These are phyloP conservation scores for Eutrigla gurnardus DNA, from an alignment of 2,797 vertebrate species.

Conservation along the genomic window DNA sequence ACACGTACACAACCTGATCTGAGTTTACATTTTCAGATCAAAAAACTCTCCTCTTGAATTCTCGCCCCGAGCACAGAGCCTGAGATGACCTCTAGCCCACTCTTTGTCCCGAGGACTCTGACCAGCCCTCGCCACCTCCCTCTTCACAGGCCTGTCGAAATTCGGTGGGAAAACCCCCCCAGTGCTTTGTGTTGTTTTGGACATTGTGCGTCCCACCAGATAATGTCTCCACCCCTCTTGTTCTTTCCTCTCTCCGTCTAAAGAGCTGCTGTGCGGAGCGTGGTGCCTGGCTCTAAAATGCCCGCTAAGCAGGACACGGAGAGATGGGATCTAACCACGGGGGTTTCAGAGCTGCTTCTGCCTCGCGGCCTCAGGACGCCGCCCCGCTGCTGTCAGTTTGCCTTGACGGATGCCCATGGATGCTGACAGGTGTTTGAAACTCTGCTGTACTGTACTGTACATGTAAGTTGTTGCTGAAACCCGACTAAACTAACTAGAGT, in stretches of 20 bases:
- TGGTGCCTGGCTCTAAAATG: slow-evolving; percentile 48
- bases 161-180: slow-evolving; percentile 78
- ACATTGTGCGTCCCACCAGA: slow-evolving; percentile 74
- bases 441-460: not conserved
- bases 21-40: slow-evolving; percentile 39
- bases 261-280: slow-evolving; percentile 54
- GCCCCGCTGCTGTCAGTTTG: slow-evolving; percentile 57
- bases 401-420: slow-evolving; percentile 56
- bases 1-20: not conserved
- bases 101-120: slow-evolving; percentile 69
- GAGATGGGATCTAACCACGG: slow-evolving; percentile 42
- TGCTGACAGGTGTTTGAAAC: slow-evolving; percentile 42
- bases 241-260: slow-evolving; percentile 52
- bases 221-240: slow-evolving; percentile 72
- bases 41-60: slow-evolving; percentile 48
- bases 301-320: slow-evolving; percentile 52
- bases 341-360: slow-evolving; percentile 57
- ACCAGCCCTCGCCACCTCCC: slow-evolving; percentile 65
- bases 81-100: slow-evolving; percentile 61
- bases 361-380: slow-evolving; percentile 30
- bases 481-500: no score
- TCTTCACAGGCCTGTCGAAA: slow-evolving; percentile 65
- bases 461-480: not conserved
- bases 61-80: slow-evolving; percentile 38
- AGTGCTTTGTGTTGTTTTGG: slow-evolving; percentile 72